Base-by-base conservation (phyloP, 2,113 vertebrate species). In the Apodemus sylvaticus region DNA sequence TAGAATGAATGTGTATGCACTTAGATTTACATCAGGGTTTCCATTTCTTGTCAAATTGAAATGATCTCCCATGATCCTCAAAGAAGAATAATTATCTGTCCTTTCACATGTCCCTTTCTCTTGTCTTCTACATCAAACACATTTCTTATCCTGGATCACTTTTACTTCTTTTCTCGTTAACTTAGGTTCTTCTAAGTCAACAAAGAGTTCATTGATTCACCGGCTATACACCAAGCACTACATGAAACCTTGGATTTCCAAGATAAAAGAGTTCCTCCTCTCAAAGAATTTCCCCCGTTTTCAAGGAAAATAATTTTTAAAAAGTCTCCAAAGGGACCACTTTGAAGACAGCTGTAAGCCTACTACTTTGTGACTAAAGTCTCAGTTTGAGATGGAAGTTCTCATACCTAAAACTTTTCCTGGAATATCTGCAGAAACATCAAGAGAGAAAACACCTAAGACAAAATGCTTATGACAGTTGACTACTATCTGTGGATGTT, bases 241-340 rank as follows among this genome's bases (percentile, higher is more conserved):
- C 95, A 73, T 58, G 93, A 94, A 92, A 92, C 17, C 39, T 70
- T 83, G 62, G n/a, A 53, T 92, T 96, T 90, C 48, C 83, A 79
- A 93, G 73, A 66, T 95, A 90, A 82, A 79, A 94, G 36, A 95
- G n/a, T 90, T 12, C 68, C 5, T 94, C 53, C 31, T 70, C 26
- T 94, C 74, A 93, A 95, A 90, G 53, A 97, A 31, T 86, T 91
- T 79, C 26, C n/a, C 36, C n/a, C 29, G 83, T 93, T 70, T 14
- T 13, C 51, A 24, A 26, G 55, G 53, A 90, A 95, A 96, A 70
- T 24, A 92, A 58, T 94, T 66, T 60, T 83, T 68, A 74, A 58
- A 90, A 89, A 78, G 55, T 93, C 39, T 62, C 45, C 73, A 86
- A 91, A 96, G 29, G 24, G 48, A 85, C 39, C 19, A 71, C 39